Percentiles rank a stretch among this genome's conserved stretches.
phyloP scores from a whole-genome alignment of 2,797 vertebrate genomes.

The Sphenopsis melanotis region DNA sequence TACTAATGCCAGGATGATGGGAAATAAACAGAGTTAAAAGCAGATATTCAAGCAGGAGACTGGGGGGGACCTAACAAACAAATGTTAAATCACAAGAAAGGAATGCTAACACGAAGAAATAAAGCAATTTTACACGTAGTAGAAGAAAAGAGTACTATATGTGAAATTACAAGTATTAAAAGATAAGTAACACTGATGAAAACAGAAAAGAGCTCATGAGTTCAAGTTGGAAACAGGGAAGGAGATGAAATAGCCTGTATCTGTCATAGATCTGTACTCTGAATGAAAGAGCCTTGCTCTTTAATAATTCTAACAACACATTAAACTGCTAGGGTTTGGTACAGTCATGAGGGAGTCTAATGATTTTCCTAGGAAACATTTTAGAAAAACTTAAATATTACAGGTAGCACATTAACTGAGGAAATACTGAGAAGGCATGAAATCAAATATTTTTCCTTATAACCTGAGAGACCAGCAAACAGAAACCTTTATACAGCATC shows the following conservation, averaged over 20 bases:
- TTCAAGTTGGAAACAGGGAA: neutral
- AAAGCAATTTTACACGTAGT: neutral
- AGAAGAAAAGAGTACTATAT: neutral
- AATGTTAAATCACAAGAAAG: neutral
- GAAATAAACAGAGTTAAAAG: neutral
- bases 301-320: neutral
- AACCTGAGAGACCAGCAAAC: neutral
- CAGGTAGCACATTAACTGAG: neutral
- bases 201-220: neutral
- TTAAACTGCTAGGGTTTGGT: neutral
- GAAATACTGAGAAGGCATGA: neutral
- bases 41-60: neutral
- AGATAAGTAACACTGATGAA: neutral
- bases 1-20: neutral
- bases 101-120: neutral
- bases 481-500: neutral
- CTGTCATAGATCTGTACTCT: neutral
- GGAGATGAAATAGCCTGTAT: neutral
- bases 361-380: neutral
- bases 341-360: neutral
- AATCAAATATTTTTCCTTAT: neutral
- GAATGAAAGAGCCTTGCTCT: neutral
- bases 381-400: neutral
- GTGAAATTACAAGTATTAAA: neutral
- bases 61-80: neutral